Evolutionary conservation across 2,797 vertebrate species (phyloP), one percentile per base, ranked within the genome.

Genomic region (Chiloscyllium punctatum): DNA sequence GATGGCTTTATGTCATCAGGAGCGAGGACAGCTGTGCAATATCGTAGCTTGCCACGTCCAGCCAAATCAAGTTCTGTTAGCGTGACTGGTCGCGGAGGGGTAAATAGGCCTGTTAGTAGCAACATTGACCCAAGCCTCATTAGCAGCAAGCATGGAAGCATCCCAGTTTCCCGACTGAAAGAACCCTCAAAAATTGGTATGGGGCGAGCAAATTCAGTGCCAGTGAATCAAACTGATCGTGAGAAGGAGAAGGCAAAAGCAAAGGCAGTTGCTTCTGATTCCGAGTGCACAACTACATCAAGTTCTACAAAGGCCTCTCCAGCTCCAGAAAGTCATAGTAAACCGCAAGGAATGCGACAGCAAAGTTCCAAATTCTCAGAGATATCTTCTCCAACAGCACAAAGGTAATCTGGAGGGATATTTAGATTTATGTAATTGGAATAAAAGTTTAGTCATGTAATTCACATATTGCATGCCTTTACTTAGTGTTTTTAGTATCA

Each of bases 221-320:
- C 99, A 0, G 99, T 99, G 96, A 99, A 99, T 97, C 99, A 99
- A 97, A 99, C 99, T 0, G 99, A 99, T 96, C 97, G 99, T 3
- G 99, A 99, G 96, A 99, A 99, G 96, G 99, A 99, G 97, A 98
- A 99, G 96, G 99, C 99, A 96, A 99, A 98, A 96, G 99, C 99
- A 95, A 99, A 99, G 96, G 98, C 98, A 0, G 99, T 98, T 91
- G 98, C 98, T 0, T 98, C 98, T 30, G 99, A 99, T 96, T 97
- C 98, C 0, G 99, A 99, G 96, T 98, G 97, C 95, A 98, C 98
- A 96, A 96, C 72, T 96, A 97, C 97, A 23, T 95, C 96, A 96
- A 57, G 94, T 94, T 96, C 96, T 8, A 96, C 98, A 95, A 98
- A 98, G 97, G 96, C 97, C n/a, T 97, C 98, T 62, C 97, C 98